These are phyloP conservation scores for Ploceus nigricollis DNA, from an alignment of 2,113 vertebrate species.

Conservation along the genomic window DNA sequence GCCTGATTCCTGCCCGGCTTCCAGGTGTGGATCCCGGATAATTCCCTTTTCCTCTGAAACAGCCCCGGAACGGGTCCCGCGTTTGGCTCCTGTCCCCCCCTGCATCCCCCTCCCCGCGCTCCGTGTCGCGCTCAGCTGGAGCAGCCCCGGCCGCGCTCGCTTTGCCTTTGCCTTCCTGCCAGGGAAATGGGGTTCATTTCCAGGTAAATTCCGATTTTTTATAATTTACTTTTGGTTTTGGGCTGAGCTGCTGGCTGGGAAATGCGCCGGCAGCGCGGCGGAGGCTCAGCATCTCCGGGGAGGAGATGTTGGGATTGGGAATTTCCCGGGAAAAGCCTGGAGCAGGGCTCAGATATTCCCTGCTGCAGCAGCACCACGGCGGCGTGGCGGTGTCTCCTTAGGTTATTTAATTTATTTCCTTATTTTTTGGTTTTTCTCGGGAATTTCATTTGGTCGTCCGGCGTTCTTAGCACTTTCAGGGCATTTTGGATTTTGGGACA, in stretches of 20 bases:
- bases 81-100: neutral
- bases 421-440: accelerated
- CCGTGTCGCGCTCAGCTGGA: neutral
- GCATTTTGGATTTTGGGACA: neutral
- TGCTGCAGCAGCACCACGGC: neutral
- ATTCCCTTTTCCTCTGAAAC: neutral
- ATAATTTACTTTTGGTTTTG: accelerated
- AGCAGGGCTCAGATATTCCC: neutral
- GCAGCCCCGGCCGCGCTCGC: neutral
- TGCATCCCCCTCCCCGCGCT: neutral
- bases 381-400: accelerated
- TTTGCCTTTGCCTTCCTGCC: neutral
- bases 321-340: neutral
- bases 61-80: neutral
- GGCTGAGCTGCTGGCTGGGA: neutral
- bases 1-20: neutral
- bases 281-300: neutral
- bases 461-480: neutral
- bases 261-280: accelerated
- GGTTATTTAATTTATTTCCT: neutral
- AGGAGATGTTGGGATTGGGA: neutral
- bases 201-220: neutral
- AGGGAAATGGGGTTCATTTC: neutral
- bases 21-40: neutral
- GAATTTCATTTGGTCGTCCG: neutral